Conservation (phyloP, 2,888 invertebrate genomes). For the Chymomyza caudatula region DNA sequence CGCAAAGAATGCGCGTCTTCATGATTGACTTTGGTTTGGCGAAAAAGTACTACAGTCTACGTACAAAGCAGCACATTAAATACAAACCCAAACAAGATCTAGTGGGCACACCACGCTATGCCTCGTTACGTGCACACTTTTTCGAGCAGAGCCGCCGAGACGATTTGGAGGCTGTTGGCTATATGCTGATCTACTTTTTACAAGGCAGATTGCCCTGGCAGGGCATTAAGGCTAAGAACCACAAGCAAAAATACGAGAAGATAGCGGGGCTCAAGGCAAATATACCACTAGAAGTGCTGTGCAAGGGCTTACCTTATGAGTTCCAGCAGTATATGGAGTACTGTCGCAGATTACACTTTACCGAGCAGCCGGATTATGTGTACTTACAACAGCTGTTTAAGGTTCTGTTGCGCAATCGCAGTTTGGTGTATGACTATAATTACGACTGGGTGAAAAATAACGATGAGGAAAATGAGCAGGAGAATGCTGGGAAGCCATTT, state of each 20-base stretch:
- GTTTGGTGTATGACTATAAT: constrained; percentile 28
- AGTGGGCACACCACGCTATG: constrained; percentile 57
- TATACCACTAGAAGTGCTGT: constrained; percentile 31
- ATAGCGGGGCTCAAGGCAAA: constrained; percentile 47
- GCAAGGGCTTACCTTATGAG: constrained; percentile 39
- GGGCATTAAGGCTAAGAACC: constrained; percentile 42
- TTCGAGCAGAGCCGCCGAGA: constrained; percentile 60
- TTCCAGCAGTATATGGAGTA: constrained; percentile 53
- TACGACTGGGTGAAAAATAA: constrained; percentile 42
- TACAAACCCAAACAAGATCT: constrained; percentile 44
- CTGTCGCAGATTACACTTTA: constrained; percentile 48
- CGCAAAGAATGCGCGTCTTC: constrained; percentile 33
- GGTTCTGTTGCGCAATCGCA: constrained; percentile 28
- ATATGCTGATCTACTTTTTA: constrained; percentile 51
- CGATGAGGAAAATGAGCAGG: too few species aligned
- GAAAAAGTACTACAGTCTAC: constrained; percentile 44
- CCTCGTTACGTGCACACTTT: constrained; percentile 52
- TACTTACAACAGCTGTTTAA: constrained; percentile 47
- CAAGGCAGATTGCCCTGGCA: constrained; percentile 55
- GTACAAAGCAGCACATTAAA: constrained; percentile 34
- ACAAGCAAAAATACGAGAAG: constrained; percentile 45
- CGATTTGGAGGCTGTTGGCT: constrained; percentile 55
- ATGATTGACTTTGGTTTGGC: constrained; percentile 60
- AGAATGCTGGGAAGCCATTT: not conserved
- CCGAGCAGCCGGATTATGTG: constrained; percentile 48